Conservation (phyloP, 2,888 invertebrate genomes). For the Diploptera punctata region DNA sequence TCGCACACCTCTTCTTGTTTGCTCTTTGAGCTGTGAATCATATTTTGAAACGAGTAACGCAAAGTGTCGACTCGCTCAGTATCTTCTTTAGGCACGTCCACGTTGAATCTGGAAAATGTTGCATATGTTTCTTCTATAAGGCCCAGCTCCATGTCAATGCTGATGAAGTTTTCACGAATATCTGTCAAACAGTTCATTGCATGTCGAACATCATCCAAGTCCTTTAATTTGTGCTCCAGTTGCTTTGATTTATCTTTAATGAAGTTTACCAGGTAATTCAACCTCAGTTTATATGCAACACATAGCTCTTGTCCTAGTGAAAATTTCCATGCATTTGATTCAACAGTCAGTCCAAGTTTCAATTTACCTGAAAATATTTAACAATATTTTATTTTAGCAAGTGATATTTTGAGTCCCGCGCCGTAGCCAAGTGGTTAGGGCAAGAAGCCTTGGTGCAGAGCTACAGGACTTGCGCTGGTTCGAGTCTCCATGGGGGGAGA, state of each 20-base stretch:
- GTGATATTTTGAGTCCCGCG: too few relatives aligned
- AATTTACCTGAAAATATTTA: constrained; percentile 49
- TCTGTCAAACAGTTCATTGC: constrained; percentile 81
- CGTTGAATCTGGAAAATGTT: constrained; percentile 69
- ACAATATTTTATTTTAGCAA: too few relatives aligned
- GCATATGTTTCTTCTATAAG: constrained; percentile 82
- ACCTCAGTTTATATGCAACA: constrained; percentile 70
- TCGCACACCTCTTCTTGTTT: constrained; percentile 73
- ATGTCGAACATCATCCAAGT: constrained; percentile 62
- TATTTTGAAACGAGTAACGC: constrained; percentile 55
- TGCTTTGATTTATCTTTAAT: constrained; percentile 77
- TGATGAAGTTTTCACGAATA: constrained; percentile 79
- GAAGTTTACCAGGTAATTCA: constrained; percentile 75
- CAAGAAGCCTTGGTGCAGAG: too few relatives aligned
- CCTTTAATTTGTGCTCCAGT: constrained; percentile 69
- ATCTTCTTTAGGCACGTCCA: constrained; percentile 78
- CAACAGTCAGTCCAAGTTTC: constrained; percentile 64
- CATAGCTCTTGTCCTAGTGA: constrained; percentile 73
- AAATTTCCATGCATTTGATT: constrained; percentile 81
- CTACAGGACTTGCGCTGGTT: too few relatives aligned
- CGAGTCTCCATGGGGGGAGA: too few relatives aligned
- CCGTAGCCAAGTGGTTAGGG: too few relatives aligned
- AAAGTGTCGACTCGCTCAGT: constrained; percentile 79
- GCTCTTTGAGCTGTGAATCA: constrained; percentile 60
- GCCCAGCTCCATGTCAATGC: constrained; percentile 78